phyloP scores from a whole-genome alignment of 2,113 vertebrate species.

The Symphodus melops region DNA sequence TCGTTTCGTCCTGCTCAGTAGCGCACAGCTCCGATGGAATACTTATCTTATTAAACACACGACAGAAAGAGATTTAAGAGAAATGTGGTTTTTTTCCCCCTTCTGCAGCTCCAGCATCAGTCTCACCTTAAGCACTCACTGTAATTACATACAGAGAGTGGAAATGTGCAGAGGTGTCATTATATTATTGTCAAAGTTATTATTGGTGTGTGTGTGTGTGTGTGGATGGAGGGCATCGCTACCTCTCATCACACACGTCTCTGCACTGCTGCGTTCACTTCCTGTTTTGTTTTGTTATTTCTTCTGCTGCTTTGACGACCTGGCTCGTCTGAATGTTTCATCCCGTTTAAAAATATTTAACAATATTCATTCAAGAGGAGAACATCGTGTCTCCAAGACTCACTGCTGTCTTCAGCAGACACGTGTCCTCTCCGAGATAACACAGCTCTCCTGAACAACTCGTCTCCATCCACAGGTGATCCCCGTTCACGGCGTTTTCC shows the following conservation, averaged over 20 bases:
- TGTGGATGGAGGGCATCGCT: not conserved
- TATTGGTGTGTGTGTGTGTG: too few species aligned
- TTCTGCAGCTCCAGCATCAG: not conserved
- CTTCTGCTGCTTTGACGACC: slow-evolving; percentile 1
- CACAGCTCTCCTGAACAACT: slow-evolving; percentile 98
- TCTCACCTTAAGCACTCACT: not conserved
- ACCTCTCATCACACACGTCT: slow-evolving; percentile 16
- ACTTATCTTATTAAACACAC: slow-evolving; percentile 18
- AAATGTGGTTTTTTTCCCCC: not conserved
- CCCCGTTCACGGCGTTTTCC: slow-evolving; percentile 96
- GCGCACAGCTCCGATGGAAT: not conserved
- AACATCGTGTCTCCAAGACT: slow-evolving; percentile 73
- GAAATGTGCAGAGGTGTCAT: slow-evolving; percentile 14
- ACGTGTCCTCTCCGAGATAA: slow-evolving; percentile 96
- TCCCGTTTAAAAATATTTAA: not conserved
- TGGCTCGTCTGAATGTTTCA: too few species aligned
- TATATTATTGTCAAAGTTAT: slow-evolving; percentile 7
- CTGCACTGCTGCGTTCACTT: not conserved
- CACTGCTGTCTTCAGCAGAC: slow-evolving; percentile 94
- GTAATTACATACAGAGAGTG: not conserved
- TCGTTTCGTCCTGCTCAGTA: not conserved
- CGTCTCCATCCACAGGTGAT: slow-evolving; percentile 99
- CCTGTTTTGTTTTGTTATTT: not conserved
- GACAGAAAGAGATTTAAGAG: slow-evolving; percentile 2
- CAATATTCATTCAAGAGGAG: not conserved